These are phyloP conservation scores for Chunga burmeisteri DNA, from an alignment of 2,113 vertebrate genomes.

Conservation along the genomic window DNA sequence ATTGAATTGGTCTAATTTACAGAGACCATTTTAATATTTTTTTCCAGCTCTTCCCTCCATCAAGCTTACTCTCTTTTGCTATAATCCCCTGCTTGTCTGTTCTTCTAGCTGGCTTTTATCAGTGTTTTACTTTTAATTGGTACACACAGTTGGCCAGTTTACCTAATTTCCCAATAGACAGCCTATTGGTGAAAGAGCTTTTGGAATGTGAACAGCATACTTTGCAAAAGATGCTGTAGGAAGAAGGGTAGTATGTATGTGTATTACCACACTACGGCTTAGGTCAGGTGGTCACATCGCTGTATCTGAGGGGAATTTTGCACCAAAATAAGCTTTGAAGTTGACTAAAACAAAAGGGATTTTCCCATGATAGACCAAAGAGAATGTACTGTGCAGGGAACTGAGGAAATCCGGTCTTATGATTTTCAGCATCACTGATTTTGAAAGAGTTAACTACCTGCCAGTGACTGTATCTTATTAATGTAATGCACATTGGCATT, in stretches of 20 bases:
- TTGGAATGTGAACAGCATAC: background rate
- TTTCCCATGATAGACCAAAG: slow-evolving; percentile 21
- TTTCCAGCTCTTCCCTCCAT: background rate
- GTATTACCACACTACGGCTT: background rate
- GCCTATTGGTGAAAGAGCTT: background rate
- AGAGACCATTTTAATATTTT: background rate
- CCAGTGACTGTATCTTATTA: slow-evolving; percentile 59
- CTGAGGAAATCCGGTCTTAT: background rate
- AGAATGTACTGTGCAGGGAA: background rate
- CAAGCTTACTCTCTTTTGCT: background rate
- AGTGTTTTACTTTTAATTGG: slow-evolving; percentile 14
- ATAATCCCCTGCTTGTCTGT: background rate
- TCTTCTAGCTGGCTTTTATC: background rate
- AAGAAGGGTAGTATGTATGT: background rate
- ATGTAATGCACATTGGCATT: slow-evolving; percentile 53
- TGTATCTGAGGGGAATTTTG: background rate
- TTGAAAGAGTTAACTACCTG: slow-evolving; percentile 47
- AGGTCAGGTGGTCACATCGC: background rate
- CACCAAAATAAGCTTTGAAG: slow-evolving; percentile 11
- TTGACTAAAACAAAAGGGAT: background rate
- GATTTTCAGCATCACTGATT: background rate
- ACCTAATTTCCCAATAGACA: slow-evolving; percentile 11
- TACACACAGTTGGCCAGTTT: background rate
- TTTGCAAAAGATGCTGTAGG: slow-evolving; percentile 30
- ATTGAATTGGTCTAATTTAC: background rate